Conservation (phyloP, 2,888 invertebrate species). For the Diarsia mendica region DNA sequence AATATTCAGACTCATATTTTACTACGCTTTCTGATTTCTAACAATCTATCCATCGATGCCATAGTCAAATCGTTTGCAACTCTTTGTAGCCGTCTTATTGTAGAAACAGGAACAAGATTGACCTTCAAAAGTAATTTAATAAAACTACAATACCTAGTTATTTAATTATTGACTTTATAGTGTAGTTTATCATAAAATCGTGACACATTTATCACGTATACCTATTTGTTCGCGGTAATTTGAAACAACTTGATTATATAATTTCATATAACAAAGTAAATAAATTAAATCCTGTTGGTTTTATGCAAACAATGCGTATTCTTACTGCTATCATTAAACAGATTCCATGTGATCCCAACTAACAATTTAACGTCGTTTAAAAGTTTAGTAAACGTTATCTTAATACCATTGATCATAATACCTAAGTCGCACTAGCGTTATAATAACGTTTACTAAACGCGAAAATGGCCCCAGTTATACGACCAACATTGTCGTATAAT, state of each 20-base stretch:
- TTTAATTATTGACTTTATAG: conserved; percentile 6
- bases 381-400: too few relatives aligned
- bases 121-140: conserved; percentile 25
- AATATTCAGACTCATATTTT: neutral
- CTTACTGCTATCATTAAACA: neutral
- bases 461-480: too few relatives aligned
- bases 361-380: too few relatives aligned
- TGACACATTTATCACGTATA: conserved; percentile 29
- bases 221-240: conserved; percentile 15
- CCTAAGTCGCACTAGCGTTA: too few relatives aligned
- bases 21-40: neutral
- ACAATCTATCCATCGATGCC: neutral
- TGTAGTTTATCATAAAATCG: conserved; percentile 24
- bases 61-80: neutral
- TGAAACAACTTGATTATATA: neutral
- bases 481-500: too few relatives aligned
- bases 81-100: neutral
- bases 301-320: conserved; percentile 17
- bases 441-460: too few relatives aligned
- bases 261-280: neutral
- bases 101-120: conserved; percentile 20
- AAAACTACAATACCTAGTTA: neutral
- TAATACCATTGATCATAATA: too few relatives aligned
- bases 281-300: conserved; percentile 7
- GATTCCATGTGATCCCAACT: neutral